phyloP scores from a whole-genome alignment of 2,888 invertebrate species.

The Axea sp. region DNA sequence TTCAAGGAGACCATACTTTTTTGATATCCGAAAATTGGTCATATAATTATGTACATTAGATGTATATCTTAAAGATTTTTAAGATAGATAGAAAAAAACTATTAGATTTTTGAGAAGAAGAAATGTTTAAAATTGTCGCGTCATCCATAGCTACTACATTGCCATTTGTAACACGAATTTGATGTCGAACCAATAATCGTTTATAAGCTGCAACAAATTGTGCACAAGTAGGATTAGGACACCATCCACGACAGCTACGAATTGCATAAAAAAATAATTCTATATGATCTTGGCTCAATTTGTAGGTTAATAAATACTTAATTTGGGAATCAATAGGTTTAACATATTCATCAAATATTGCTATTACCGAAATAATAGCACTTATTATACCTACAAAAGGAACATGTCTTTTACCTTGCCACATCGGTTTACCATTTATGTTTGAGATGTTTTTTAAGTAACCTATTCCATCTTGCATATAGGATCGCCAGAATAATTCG shows the following conservation, averaged over 20 bases:
- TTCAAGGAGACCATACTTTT: neutral
- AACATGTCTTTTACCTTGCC: slow-evolving; percentile 6
- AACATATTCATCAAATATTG: slow-evolving; percentile 31
- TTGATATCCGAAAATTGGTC: slow-evolving; percentile 3
- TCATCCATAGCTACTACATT: slow-evolving; percentile 26
- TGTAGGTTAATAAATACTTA: slow-evolving; percentile 15
- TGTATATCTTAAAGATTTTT: neutral
- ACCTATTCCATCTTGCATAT: neutral
- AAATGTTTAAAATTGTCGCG: slow-evolving; percentile 14
- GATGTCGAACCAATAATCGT: slow-evolving; percentile 21
- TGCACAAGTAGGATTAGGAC: slow-evolving; percentile 30
- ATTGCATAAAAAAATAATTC: slow-evolving; percentile 48
- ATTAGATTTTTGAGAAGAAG: neutral
- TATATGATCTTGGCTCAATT: slow-evolving; percentile 53
- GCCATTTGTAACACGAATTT: slow-evolving; percentile 23
- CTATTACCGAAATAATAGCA: slow-evolving; percentile 7
- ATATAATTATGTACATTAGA: slow-evolving; percentile 11
- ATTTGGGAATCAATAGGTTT: slow-evolving; percentile 22
- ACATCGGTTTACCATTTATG: neutral
- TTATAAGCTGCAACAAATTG: slow-evolving; percentile 36
- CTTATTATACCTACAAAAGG: slow-evolving; percentile 29
- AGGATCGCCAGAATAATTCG: slow-evolving; percentile 22
- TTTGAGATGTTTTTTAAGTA: slow-evolving; percentile 20
- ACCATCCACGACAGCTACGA: slow-evolving; percentile 44
- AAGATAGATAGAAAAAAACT: too few species aligned